Base-by-base conservation (phyloP, 2,888 invertebrate genomes). In the Protophormia terraenovae region DNA sequence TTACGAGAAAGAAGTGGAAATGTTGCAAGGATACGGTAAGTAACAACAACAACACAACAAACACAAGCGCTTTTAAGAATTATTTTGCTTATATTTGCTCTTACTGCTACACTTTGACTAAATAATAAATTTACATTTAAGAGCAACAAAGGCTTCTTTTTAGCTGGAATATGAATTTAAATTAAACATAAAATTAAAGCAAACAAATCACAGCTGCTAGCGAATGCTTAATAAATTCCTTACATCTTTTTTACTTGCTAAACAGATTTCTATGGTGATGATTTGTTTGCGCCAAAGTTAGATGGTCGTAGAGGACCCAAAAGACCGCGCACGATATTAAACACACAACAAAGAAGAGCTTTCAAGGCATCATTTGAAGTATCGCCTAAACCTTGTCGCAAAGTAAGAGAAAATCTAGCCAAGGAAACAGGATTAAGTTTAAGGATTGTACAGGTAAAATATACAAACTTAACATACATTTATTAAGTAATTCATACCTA, bases 311-410 rank as follows among this genome's bases (percentile, higher is more conserved):
- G 96, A 87, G 96, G 96, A 5, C 97, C 97, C 0, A 97, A 97
- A 92, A 92, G 97, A 88, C 97, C 97, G 0, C 93, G 97, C 86
- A 97, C 97, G 16, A 97, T 97, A 88, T 94, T 97, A 60, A 97
- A 97, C 64, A 96, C 97, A 1, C 95, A 96, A 88, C 97, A 97
- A 91, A 92, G 97, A 87, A 93, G 96, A 87, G 96, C 97, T 86
- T 97, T 97, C 92, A 97, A 97, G 92, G 95, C 96, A 45, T 96
- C 97, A 19, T 97, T 97, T 92, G 97, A 97, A 93, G 94, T 96
- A 88, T 97, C 96, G 88, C 96, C 97, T 22, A 97, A 97, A 90
- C 97, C 97, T 2, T 97, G 96, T 89, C 93, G 97, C 88, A 97
- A 97, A 93, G 96, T 96, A 53, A 93, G 97, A 76, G 97, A 97